Evolutionary conservation across 2,797 vertebrate genomes (phyloP).

Genomic region (Pseudochirops corinnae): DNA sequence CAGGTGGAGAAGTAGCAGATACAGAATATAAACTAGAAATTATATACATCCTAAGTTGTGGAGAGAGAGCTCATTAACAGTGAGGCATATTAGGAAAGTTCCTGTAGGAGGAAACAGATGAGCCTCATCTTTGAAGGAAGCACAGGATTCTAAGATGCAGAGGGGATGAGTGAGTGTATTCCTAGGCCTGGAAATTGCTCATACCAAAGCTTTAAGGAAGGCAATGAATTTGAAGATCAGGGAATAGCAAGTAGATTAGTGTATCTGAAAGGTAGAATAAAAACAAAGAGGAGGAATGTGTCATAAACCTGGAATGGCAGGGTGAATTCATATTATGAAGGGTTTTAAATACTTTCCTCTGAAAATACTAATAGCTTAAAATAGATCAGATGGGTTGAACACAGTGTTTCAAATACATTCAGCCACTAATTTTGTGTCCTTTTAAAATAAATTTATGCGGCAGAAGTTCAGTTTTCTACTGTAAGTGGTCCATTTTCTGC

Average conservation of each 20-base stretch:
- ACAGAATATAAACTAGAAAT: not conserved
- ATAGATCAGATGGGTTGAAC: constrained; percentile 38
- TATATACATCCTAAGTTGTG: not conserved
- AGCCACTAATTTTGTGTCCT: constrained; percentile 2
- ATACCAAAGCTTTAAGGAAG: not conserved
- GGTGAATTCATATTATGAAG: no score
- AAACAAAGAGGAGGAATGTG: not conserved
- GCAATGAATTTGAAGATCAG: not conserved
- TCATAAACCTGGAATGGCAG: not conserved
- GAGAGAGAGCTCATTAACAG: not conserved
- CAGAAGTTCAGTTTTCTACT: no score
- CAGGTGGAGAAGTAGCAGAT: fast-evolving
- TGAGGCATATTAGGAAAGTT: not conserved
- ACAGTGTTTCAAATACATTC: constrained; percentile 3
- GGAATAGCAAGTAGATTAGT: not conserved
- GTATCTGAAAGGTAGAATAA: not conserved
- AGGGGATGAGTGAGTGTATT: not conserved
- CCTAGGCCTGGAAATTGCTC: not conserved
- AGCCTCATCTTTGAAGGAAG: not conserved
- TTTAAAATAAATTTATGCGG: constrained; percentile 12
- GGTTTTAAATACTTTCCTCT: constrained; percentile 19
- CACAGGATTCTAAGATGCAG: no score
- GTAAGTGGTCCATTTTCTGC: no score
- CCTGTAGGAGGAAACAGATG: not conserved
- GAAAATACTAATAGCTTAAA: constrained; percentile 39